Base-by-base conservation (phyloP, 2,888 invertebrate species). In the Caradrina kadenii region DNA sequence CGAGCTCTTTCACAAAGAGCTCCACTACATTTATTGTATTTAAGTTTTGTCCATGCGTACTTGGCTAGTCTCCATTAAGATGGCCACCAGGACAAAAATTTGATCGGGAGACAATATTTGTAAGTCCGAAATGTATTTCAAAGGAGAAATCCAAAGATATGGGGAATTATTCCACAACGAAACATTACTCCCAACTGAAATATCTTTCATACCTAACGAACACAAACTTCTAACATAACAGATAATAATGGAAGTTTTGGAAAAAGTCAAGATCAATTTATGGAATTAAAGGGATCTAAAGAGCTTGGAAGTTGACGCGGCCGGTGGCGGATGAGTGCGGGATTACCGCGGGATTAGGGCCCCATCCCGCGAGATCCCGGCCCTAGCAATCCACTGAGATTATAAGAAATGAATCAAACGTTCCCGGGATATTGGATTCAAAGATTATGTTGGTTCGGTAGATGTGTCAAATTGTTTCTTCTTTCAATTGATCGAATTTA, bases 391-490 rank as follows among this genome's bases (percentile, higher is more conserved):
- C 90, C 92, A 90, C 90, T 91, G 89, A 91, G 92, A 93, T 93
- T 93, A 91, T 89, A 90, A 90, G 93, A 90, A 92, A 92, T 91
- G 91, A 93, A 94, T 94, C 93, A 91, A 93, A 92, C 88, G 89
- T 83, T 85, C 84, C 75, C 85, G 61, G 85, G 90, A 90, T 93
- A 93, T 94, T 91, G 91, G 91, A 90, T 87, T 77, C 83, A 79
- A 76, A 82, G 85, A 85, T 83, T 83, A 81, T 62, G 53, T 56
- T 63, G 50, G 48, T 68, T 60, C 8, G 49, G n/a, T 67, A 69
- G 62, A 54, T 15, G 19, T 17, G 70, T 22, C 35, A 48, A 31
- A 53, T 26, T 50, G 15, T 15, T 0, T 26, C 26, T 62, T 58
- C 10, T 71, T 67, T 66, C 6, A 50, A 42, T 77, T 35, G 15